Evolutionary conservation across 37 sponge, comb jelly and placozoan genomes (phyloP).

Genomic region (Theonella swinhoei): DNA sequence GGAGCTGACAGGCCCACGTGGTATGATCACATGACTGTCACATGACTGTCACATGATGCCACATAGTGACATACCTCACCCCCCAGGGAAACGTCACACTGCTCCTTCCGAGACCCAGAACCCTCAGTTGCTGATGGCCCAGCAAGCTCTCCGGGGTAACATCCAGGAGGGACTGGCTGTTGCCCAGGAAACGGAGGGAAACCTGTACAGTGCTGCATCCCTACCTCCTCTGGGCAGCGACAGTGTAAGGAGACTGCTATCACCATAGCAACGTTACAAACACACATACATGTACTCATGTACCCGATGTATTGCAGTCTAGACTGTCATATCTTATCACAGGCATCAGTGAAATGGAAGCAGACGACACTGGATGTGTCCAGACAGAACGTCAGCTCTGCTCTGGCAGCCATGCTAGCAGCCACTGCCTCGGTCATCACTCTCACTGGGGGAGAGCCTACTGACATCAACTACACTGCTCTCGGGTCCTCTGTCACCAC

Average conservation of each 20-base stretch:
- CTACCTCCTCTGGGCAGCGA: constrained; percentile 71
- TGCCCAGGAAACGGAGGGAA: constrained; percentile 1
- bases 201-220: constrained; percentile 29
- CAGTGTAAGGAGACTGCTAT: constrained; percentile 61
- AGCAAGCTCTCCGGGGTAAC: constrained; percentile 55
- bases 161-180: constrained; percentile 40
- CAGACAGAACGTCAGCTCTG: constrained; percentile 90
- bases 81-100: background rate
- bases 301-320: too few relatives aligned
- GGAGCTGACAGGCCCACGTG: constrained; percentile 22
- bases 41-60: too few relatives aligned
- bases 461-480: constrained; percentile 93
- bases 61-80: constrained; percentile 11
- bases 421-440: constrained; percentile 85
- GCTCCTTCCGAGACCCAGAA: constrained; percentile 37
- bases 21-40: too few relatives aligned
- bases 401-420: constrained; percentile 92
- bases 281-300: too few relatives aligned
- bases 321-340: too few relatives aligned
- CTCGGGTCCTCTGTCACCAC: constrained; percentile 93
- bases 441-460: constrained; percentile 83
- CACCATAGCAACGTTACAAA: too few relatives aligned
- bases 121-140: constrained; percentile 73
- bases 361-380: constrained; percentile 89
- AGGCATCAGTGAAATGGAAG: constrained; percentile 85